A percentile compares a stretch with the other conserved stretches of the same genome.
These are phyloP conservation scores for Brachypodius melanocephalos DNA, from an alignment of 2,113 vertebrate species.

Conservation along the genomic window DNA sequence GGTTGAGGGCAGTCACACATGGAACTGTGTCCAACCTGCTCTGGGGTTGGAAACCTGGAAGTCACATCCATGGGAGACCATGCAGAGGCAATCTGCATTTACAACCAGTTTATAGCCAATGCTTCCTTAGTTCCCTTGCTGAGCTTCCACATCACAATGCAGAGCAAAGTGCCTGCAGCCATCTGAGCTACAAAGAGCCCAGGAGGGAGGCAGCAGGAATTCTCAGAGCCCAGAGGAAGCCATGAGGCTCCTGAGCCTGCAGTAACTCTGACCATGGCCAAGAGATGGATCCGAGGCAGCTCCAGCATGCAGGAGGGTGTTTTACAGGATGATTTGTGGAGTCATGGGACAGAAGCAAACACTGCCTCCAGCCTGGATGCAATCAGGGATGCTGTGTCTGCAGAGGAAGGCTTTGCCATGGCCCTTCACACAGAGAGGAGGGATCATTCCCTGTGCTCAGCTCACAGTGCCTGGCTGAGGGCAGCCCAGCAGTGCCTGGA, in stretches of 20 bases:
- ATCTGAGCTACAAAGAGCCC: background rate
- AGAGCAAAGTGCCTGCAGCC: background rate
- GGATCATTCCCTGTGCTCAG: rapidly evolving
- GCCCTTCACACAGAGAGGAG: rapidly evolving
- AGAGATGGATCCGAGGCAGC: background rate
- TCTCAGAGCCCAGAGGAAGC: background rate
- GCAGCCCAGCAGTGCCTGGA: background rate
- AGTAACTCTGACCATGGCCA: background rate
- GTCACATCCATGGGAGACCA: background rate
- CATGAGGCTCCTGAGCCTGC: rapidly evolving
- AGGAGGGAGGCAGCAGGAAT: background rate
- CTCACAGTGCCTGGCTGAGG: rapidly evolving
- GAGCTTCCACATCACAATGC: background rate
- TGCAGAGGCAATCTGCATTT: rapidly evolving
- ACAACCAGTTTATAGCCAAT: background rate
- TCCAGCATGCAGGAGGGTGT: background rate
- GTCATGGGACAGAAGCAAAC: background rate
- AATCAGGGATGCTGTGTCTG: background rate
- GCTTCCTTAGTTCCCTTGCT: background rate
- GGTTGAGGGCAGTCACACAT: rapidly evolving
- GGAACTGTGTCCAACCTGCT: background rate
- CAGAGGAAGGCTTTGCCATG: background rate
- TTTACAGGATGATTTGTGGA: background rate
- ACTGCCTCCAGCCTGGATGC: rapidly evolving
- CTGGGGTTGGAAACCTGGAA: background rate